Base-by-base conservation (phyloP, 2,113 vertebrate species). In the Bungarus multicinctus region DNA sequence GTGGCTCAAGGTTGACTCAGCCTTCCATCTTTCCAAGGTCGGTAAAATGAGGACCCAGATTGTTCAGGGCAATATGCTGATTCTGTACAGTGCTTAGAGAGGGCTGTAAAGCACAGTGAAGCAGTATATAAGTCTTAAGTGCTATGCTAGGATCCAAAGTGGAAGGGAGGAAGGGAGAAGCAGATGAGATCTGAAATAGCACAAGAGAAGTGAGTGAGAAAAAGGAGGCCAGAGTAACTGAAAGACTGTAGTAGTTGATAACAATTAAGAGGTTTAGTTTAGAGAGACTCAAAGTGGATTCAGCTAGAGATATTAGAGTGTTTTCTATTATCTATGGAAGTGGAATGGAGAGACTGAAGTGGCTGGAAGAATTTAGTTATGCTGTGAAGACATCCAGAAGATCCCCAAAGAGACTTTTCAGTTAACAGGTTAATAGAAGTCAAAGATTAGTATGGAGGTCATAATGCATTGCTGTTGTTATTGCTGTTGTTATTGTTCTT, bases 261-360 rank as follows among this genome's bases (percentile, higher is more conserved):
- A 92, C 87, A 90, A 90, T 89, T 89, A 85, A 47, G 81, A 88
- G 85, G 0, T 89, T 16, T 53, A 89, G 30, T 93, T 89, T 2
- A 90, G 5, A 90, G 27, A 92, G 27, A 30, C 16, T 3, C 20
- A 90, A 52, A 92, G 64, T 90, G 74, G 43, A 20, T 43, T 11
- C 25, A 93, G 30, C 12, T 50, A 47, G 60, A 94, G 88, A 89
- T 95, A 94, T 23, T 57, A 88, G n/a, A 54, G 93, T 69, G 30
- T 12, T 87, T 92, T 69, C n/a, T 39, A 87, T 52, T 91, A 0
- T 57, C 74, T 5, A 88, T 3, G 6, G 34, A 81, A 88, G 22
- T 60, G 47, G 30, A 91, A 30, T 45, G 18, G 92, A 25, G 30
- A 94, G 92, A 88, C 25, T 30, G 18, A 87, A 85, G 87, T 90